These are phyloP conservation scores for Ellobius talpinus DNA, from an alignment of 2,113 vertebrate genomes.

Conservation along the genomic window DNA sequence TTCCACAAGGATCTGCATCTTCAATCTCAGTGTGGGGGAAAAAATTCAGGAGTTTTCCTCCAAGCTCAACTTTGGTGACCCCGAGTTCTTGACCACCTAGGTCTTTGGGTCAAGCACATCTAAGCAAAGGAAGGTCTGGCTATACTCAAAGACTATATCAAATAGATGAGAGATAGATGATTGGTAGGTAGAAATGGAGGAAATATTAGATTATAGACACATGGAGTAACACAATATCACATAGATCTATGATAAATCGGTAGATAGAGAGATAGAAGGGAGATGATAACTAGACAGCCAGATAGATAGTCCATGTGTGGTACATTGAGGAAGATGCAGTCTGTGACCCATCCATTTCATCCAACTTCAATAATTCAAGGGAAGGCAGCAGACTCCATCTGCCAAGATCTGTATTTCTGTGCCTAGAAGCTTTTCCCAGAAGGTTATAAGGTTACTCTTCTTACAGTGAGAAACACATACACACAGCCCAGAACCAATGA, in stretches of 20 bases:
- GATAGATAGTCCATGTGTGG: not conserved
- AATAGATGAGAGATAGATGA: not conserved
- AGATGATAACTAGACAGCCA: fast-evolving
- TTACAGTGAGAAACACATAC: not conserved
- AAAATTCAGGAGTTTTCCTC: not conserved
- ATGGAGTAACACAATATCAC: not conserved
- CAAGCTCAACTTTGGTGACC: not conserved
- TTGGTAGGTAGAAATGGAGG: not conserved
- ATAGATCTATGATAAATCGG: not conserved
- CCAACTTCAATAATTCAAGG: not conserved
- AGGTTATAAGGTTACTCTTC: not conserved
- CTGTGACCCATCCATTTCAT: not conserved
- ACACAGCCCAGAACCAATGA: not conserved
- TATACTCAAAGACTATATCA: not conserved
- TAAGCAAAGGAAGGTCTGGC: not conserved
- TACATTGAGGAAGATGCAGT: not conserved
- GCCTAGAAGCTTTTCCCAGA: not conserved
- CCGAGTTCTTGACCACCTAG: not conserved
- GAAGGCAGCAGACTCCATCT: not conserved
- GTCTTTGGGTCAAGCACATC: not conserved
- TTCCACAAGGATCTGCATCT: not conserved
- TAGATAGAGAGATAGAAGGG: too few relatives aligned
- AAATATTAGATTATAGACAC: too few relatives aligned
- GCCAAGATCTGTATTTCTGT: not conserved
- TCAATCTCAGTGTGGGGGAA: not conserved